phyloP scores from a whole-genome alignment of 1,140 invertebrate genomes.

The Lethocerus indicus region DNA sequence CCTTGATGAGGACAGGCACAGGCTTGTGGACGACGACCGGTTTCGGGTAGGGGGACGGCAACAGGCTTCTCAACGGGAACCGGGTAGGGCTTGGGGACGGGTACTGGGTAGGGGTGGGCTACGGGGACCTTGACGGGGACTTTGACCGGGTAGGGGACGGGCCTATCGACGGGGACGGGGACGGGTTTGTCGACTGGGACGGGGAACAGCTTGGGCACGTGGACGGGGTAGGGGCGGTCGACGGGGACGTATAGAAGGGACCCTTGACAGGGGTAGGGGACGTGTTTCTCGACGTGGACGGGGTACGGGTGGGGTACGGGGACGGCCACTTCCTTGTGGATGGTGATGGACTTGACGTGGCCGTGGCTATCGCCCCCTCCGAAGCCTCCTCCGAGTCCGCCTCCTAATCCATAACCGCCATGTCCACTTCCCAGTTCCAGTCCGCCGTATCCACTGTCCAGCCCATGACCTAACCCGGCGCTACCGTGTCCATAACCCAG shows the following conservation, averaged over 20 bases:
- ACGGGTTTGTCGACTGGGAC: slow-evolving; percentile 35
- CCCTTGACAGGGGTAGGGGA: slow-evolving; percentile 46
- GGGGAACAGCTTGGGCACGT: slow-evolving; percentile 28
- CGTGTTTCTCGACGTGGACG: slow-evolving; percentile 34
- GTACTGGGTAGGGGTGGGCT: slow-evolving; percentile 32
- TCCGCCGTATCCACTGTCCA: neutral
- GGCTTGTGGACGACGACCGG: slow-evolving; percentile 34
- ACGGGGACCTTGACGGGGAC: slow-evolving; percentile 34
- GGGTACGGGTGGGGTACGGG: slow-evolving; percentile 20
- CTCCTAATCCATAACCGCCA: neutral
- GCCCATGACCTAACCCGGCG: slow-evolving; percentile 9
- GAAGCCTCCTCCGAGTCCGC: slow-evolving; percentile 11
- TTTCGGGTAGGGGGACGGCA: slow-evolving; percentile 35
- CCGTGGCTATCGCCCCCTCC: slow-evolving; percentile 21
- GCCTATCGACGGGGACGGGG: slow-evolving; percentile 37
- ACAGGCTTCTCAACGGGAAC: slow-evolving; percentile 38
- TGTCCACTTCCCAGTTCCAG: slow-evolving; percentile 4
- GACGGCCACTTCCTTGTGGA: slow-evolving; percentile 27
- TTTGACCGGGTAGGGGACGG: slow-evolving; percentile 29
- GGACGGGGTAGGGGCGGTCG: slow-evolving; percentile 40
- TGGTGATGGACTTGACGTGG: slow-evolving; percentile 27
- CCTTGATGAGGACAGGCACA: slow-evolving; percentile 40
- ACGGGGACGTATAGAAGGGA: slow-evolving; percentile 39
- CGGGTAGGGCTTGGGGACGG: slow-evolving; percentile 25
- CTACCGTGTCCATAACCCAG: too few species aligned